phyloP scores from a whole-genome alignment of 2,113 vertebrate species.

The Eurystomus gularis region DNA sequence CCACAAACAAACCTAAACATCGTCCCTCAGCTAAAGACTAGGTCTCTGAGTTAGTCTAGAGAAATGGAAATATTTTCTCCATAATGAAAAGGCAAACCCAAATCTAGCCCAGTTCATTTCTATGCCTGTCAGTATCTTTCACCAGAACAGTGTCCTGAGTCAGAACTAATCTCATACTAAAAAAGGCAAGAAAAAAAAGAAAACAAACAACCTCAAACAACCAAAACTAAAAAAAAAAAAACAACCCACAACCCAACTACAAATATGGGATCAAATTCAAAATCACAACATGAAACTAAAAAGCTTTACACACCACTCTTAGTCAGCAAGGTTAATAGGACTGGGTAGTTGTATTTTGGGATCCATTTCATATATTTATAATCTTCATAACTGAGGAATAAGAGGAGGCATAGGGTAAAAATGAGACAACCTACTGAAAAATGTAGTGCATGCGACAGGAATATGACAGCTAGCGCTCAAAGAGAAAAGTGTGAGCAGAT shows the following conservation, averaged over 20 bases:
- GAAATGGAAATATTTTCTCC: background rate
- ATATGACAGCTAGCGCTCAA: background rate
- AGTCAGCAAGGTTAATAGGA: background rate
- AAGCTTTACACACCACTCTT: background rate
- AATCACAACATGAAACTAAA: background rate
- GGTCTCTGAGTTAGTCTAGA: background rate
- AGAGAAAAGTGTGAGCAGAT: background rate
- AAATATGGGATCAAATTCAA: background rate
- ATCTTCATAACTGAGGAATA: background rate
- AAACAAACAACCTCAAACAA: background rate
- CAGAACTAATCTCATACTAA: background rate
- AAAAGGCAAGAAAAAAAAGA: background rate
- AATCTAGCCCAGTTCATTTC: background rate
- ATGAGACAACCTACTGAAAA: background rate
- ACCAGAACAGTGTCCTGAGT: background rate
- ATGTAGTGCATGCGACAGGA: background rate
- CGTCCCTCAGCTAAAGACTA: background rate
- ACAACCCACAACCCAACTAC: no score
- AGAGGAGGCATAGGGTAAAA: background rate
- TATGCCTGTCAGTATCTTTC: background rate
- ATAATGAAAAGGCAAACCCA: background rate
- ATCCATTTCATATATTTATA: background rate
- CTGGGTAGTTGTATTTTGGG: background rate
- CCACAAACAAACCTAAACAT: background rate
- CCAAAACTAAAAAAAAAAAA: background rate